Percentiles rank a stretch among this genome's conserved stretches.
These are phyloP conservation scores for Drosophila niveifrons DNA, from an alignment of 2,888 invertebrate genomes.

Conservation along the genomic window DNA sequence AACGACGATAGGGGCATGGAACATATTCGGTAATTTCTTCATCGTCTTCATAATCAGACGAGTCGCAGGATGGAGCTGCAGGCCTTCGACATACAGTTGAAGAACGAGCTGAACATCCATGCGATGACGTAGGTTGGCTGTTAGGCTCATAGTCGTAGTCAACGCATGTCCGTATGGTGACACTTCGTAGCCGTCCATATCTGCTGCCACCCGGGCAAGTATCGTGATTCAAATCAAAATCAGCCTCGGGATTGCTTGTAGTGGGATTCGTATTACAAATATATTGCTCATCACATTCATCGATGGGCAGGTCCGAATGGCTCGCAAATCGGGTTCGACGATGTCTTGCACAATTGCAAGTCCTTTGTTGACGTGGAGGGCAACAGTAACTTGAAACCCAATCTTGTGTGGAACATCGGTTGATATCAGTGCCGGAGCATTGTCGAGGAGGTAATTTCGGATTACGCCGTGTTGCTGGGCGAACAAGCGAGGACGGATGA, in stretches of 20 bases:
- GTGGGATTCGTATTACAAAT: too few relatives aligned
- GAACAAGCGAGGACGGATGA: too few relatives aligned
- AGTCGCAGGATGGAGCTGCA: neutral
- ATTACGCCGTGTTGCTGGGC: too few relatives aligned
- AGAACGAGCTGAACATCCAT: neutral
- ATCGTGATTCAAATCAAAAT: slow-evolving; percentile 42
- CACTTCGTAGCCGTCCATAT: slow-evolving; percentile 42
- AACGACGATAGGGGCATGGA: slow-evolving; percentile 7
- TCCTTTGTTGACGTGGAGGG: slow-evolving; percentile 6
- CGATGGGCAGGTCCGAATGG: neutral
- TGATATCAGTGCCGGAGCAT: too few relatives aligned
- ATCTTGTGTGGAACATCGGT: too few relatives aligned
- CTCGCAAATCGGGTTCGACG: too few relatives aligned
- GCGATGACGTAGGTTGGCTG: neutral
- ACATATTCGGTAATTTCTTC: neutral
- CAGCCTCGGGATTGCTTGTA: slow-evolving; percentile 13
- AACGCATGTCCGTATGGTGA: slow-evolving; percentile 53
- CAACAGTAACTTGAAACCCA: too few relatives aligned
- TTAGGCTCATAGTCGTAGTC: slow-evolving; percentile 58
- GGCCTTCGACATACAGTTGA: neutral
- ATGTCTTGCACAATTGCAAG: slow-evolving; percentile 26
- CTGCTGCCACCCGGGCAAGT: neutral
- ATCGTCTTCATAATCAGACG: neutral
- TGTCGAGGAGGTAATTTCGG: too few relatives aligned
- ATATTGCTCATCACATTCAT: neutral